These are phyloP conservation scores for Stictocephala bisonia DNA, from an alignment of 2,888 invertebrate genomes.

Conservation along the genomic window DNA sequence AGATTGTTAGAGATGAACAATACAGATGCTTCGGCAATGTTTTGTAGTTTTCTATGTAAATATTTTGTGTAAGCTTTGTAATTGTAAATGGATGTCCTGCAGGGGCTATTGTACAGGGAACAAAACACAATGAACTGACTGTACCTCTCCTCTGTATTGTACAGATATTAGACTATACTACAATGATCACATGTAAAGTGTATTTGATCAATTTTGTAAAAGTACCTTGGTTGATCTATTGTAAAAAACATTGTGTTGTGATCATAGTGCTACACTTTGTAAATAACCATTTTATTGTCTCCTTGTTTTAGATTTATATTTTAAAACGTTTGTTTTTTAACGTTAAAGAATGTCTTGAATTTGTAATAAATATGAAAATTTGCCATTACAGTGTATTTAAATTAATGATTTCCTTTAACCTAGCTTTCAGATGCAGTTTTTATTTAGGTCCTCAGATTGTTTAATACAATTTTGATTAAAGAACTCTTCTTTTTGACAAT, in stretches of 20 bases:
- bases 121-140: slow-evolving; percentile 7
- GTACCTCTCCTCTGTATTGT: slow-evolving; percentile 8
- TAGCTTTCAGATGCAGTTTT: no score
- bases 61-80: no score
- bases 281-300: slow-evolving; percentile 30
- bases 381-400: neutral
- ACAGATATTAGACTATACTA: slow-evolving; percentile 16
- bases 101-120: slow-evolving; percentile 25
- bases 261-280: slow-evolving; percentile 7
- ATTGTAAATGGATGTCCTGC: no score
- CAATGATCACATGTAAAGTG: neutral
- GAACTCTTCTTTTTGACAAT: no score
- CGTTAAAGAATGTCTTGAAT: slow-evolving; percentile 27
- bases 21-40: no score
- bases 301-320: slow-evolving; percentile 34
- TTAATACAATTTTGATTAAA: no score
- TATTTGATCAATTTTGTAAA: slow-evolving; percentile 5
- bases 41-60: no score
- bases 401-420: no score
- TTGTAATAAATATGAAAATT: slow-evolving; percentile 31
- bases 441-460: no score
- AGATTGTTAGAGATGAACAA: no score
- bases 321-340: slow-evolving; percentile 19
- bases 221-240: no score
- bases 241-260: slow-evolving; percentile 22